Evolutionary conservation across 2,888 invertebrate species (phyloP).

Genomic region (Caenorhabditis wallacei): DNA sequence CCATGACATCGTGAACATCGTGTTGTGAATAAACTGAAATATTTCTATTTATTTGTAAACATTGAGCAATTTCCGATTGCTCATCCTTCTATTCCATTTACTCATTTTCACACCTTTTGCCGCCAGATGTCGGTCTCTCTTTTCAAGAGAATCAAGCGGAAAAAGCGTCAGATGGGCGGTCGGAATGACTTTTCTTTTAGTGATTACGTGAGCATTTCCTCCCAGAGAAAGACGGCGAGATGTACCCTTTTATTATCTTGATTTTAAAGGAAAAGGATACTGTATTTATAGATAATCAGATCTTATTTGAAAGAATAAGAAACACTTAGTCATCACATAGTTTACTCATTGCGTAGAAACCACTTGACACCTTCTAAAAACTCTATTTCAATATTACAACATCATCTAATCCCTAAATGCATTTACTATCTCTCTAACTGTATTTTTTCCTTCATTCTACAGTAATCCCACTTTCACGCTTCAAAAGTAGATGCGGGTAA

Average conservation of each 20-base stretch:
- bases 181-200: constrained; percentile 4
- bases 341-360: not conserved
- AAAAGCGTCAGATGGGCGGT: constrained; percentile 32
- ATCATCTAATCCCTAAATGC: constrained; percentile 4
- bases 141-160: constrained; percentile 1
- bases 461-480: constrained; percentile 34
- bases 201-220: constrained; percentile 53
- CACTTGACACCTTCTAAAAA: constrained; percentile 38
- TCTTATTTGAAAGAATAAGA: not conserved
- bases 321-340: not conserved
- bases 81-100: not conserved
- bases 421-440: not conserved
- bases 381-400: not conserved
- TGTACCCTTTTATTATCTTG: constrained; percentile 45
- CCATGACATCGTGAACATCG: constrained; percentile 94
- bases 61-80: constrained; percentile 32
- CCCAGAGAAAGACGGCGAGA: constrained; percentile 5
- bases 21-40: constrained; percentile 76
- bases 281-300: not conserved
- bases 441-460: not conserved
- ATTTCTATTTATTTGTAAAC: constrained; percentile 4
- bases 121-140: constrained; percentile 37
- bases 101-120: constrained; percentile 49
- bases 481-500: not conserved
- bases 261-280: constrained; percentile 6